Evolutionary conservation across 2,113 vertebrate species (phyloP), one percentile per base, ranked within the genome.

Genomic region (Elgaria multicarinata): DNA sequence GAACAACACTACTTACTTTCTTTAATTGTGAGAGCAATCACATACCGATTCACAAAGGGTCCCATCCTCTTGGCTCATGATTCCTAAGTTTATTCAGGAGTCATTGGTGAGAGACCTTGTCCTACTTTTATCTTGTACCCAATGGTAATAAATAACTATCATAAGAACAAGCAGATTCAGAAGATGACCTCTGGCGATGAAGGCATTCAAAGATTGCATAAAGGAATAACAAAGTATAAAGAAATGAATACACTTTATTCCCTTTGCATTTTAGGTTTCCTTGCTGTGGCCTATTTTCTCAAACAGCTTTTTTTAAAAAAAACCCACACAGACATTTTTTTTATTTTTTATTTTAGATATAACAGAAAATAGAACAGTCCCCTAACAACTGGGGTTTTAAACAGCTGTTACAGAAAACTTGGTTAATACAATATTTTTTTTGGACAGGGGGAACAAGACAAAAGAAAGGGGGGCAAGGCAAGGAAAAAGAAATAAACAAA

Each of bases 221-320:
- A 50, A 69, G 82, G 42, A 55, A 0, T 50, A 4, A 5, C 6
- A 77, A 46, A n/a, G 46, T 28, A 12, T 26, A 64, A 58, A 79
- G 39, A 75, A 66, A 66, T 0, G 12, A 50, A 12, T 6, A 0
- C 0, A 3, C 12, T 7, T 66, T 14, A 39, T 5, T 0, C 2
- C 20, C 10, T 84, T 81, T 4, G 28, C 2, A 4, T 0, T 58
- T 74, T 1, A 18, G 7, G 46, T 10, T 5, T 81, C 20, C 3
- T 55, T 39, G 39, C 46, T 46, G 6, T 50, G 80, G 28, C 64
- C 72, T 82, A 8, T 84, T 87, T 72, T 71, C 44, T 62, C 8
- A 2, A 86, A 9, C 42, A 89, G 55, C 67, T 50, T 50, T 50
- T 50, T 50, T 50, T 50, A 50, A 50, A 82, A 75, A 18, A 55